A percentile compares a stretch with the other conserved stretches of the same genome.
phyloP scores from a whole-genome alignment of 2,888 invertebrate genomes.

The Seira ritae region DNA sequence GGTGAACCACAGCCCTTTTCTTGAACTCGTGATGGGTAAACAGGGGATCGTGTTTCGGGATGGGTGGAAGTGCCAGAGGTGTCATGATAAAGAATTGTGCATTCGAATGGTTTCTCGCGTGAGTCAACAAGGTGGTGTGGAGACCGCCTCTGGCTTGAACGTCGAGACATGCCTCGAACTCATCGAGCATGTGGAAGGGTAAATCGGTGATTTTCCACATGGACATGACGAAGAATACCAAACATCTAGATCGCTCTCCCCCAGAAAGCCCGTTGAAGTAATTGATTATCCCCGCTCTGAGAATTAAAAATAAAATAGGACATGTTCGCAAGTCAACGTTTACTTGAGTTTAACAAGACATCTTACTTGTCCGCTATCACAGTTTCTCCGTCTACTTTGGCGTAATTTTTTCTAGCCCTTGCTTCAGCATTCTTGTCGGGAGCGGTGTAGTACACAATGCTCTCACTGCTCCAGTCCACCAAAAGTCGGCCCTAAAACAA shows the following conservation, averaged over 20 bases:
- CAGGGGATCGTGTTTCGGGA: conserved; percentile 21
- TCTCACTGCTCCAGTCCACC: conserved; percentile 44
- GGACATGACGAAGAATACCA: conserved; percentile 57
- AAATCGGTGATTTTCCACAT: conserved; percentile 49
- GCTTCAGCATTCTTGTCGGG: conserved; percentile 40
- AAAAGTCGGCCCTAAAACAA: conserved; percentile 29
- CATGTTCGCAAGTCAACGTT: no score
- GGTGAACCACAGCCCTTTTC: no score
- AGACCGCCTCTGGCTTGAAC: conserved; percentile 7
- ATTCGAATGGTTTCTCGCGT: conserved; percentile 31
- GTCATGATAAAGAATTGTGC: conserved; percentile 41
- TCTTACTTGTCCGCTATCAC: conserved; percentile 38
- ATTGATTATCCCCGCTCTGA: conserved; percentile 30
- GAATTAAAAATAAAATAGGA: not conserved
- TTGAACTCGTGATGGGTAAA: no score
- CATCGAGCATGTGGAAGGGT: conserved; percentile 46
- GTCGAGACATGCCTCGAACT: conserved; percentile 48
- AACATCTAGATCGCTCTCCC: conserved; percentile 40
- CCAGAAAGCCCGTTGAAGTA: conserved; percentile 39
- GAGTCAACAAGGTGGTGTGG: conserved; percentile 21
- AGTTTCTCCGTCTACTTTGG: conserved; percentile 15
- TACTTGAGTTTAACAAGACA: no score
- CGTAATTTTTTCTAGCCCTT: conserved; percentile 24
- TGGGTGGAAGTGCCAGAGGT: not conserved
- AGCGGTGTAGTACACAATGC: conserved; percentile 24